Evolutionary conservation across 2,113 vertebrate genomes (phyloP), one percentile per base, ranked within the genome.

Genomic region (Potamarius usumacintae): DNA sequence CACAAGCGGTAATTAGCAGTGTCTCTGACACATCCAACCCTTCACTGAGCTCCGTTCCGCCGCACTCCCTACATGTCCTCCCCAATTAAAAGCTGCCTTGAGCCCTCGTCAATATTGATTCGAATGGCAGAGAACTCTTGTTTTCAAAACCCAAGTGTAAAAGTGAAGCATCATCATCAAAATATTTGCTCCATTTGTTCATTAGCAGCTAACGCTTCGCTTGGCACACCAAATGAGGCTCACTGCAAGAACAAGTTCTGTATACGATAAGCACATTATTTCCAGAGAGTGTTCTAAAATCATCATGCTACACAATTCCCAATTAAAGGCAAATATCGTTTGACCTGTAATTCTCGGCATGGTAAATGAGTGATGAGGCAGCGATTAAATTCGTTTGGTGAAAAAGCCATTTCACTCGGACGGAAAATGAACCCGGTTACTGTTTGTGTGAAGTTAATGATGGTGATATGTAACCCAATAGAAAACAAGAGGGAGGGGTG

Each of bases 91-190:
- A 82, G n/a, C 60, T 22, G 87, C 89, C 92, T 89, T 48, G 80
- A 89, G 91, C 87, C 63, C 88, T 84, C 72, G 84, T 88, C 92
- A 91, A 91, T 91, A 92, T 92, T 88, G 85, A 89, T 89, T 91
- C 87, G 65, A 86, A 77, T 60, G 82, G 34, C 67, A 83, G 69
- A 25, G 34, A 86, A 88, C 84, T 86, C 63, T 58, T 86, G 80
- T 82, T 84, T 89, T 80, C 22, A 65, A 86, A 84, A 79, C 57
- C 69, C 22, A 25, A 7, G 10, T 62, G 78, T 69, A 89, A 86
- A 87, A 76, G 30, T 62, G 22, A 72, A 67, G 60, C 53, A 42
- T 88, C 83, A 72, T 55, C 50, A 58, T 88, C 77, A 81, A 63
- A 87, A 84, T 71, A 30, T 58, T 77, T 85, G 10, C 76, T 82